Conservation (phyloP, 2,113 vertebrate genomes). For the Ibidorhyncha struthersii region DNA sequence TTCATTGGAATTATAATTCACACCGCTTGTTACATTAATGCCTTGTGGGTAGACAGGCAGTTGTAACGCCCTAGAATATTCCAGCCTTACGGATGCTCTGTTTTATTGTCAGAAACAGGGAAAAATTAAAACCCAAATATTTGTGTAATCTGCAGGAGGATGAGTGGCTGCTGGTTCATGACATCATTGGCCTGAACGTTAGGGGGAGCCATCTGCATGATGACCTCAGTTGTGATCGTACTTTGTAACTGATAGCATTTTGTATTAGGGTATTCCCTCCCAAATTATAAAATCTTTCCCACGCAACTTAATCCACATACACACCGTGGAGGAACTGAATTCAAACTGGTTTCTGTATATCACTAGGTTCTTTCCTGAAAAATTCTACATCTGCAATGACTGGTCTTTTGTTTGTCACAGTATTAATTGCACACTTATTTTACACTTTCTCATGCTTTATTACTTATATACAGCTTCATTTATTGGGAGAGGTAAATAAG, state of each 20-base stretch:
- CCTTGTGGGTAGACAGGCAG: not conserved
- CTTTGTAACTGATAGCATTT: accelerated
- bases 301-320: not conserved
- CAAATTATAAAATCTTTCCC: not conserved
- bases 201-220: not conserved
- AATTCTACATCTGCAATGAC: not conserved
- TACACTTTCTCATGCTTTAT: not conserved
- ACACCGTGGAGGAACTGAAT: not conserved
- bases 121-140: not conserved
- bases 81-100: not conserved
- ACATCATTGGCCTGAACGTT: not conserved
- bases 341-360: not conserved
- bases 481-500: accelerated
- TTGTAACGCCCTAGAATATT: not conserved
- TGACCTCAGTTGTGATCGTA: not conserved
- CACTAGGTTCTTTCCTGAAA: not conserved
- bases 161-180: not conserved
- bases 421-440: not conserved
- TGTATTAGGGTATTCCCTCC: not conserved
- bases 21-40: not conserved
- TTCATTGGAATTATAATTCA: not conserved
- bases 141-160: not conserved
- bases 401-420: not conserved
- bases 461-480: not conserved
- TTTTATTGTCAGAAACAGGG: not conserved